A percentile compares a stretch with the other conserved stretches of the same genome.
phyloP scores from a whole-genome alignment of 1,140 invertebrate species.

The Leucophenga varia region DNA sequence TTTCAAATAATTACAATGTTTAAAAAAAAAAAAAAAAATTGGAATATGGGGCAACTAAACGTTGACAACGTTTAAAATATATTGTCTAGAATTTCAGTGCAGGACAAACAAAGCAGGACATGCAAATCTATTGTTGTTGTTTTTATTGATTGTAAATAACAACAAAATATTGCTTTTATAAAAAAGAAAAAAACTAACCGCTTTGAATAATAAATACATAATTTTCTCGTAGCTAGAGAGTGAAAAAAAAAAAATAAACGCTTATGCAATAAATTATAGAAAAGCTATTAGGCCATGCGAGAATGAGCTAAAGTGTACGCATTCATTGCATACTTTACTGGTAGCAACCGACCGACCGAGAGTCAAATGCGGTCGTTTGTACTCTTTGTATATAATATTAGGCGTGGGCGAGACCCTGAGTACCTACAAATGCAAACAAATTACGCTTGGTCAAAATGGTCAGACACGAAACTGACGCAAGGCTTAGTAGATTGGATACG shows the following conservation, averaged over 20 bases:
- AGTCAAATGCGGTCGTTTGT: too few species aligned
- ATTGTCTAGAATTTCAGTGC: too few species aligned
- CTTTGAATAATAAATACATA: slow-evolving; percentile 51
- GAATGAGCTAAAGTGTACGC: too few species aligned
- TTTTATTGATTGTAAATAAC: slow-evolving; percentile 25
- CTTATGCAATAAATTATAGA: slow-evolving; percentile 52
- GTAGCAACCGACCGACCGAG: too few species aligned
- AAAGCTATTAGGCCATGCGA: slow-evolving; percentile 51
- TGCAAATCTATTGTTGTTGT: slow-evolving; percentile 4
- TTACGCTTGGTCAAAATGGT: slow-evolving; percentile 1
- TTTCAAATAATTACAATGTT: slow-evolving; percentile 20
- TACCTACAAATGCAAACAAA: neutral
- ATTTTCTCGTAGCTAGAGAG: slow-evolving; percentile 50
- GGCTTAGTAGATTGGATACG: too few species aligned
- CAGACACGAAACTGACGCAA: too few species aligned
- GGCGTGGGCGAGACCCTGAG: too few species aligned
- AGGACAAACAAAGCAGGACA: neutral
- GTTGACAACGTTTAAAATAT: slow-evolving; percentile 39
- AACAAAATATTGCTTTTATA: too few species aligned
- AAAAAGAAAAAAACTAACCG: slow-evolving; percentile 1
- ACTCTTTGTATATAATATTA: too few species aligned
- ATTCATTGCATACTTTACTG: too few species aligned
- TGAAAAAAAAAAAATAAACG: too few species aligned
- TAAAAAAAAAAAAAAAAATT: neutral
- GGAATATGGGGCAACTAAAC: slow-evolving; percentile 24